Percentiles rank a stretch among this genome's conserved stretches.
phyloP scores from a whole-genome alignment of 2,888 invertebrate species.

The Watsonalla cultraria region DNA sequence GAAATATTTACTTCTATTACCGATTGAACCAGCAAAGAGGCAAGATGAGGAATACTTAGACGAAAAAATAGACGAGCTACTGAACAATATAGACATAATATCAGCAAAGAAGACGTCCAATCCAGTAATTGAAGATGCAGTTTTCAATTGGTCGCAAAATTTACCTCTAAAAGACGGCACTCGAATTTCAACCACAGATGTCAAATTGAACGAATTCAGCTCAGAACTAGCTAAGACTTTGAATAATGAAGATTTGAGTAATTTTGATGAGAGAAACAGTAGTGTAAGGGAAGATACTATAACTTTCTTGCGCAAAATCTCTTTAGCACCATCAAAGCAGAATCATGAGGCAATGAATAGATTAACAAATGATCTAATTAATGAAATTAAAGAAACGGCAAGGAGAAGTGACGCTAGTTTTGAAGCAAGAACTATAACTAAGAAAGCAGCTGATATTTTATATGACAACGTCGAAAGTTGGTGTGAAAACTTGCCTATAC shows the following conservation, averaged over 20 bases:
- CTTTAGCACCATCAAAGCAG: not conserved
- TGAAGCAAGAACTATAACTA: slow-evolving; percentile 9
- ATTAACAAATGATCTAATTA: not conserved
- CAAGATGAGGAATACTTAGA: slow-evolving; percentile 7
- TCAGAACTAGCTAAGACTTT: not conserved
- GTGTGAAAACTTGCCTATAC: slow-evolving; percentile 32
- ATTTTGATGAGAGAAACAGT: not conserved
- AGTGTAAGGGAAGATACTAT: not conserved
- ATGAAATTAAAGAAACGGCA: not conserved
- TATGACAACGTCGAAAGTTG: slow-evolving; percentile 30
- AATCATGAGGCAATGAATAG: not conserved
- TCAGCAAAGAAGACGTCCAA: not conserved
- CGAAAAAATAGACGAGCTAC: slow-evolving; percentile 12
- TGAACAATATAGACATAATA: slow-evolving; percentile 5
- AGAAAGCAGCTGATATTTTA: slow-evolving; percentile 25
- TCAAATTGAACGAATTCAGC: not conserved
- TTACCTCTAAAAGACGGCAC: not conserved
- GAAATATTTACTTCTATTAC: slow-evolving; percentile 10
- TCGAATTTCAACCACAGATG: not conserved
- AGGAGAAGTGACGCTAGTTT: not conserved
- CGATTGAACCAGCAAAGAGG: slow-evolving; percentile 13
- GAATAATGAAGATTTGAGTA: slow-evolving; percentile 4
- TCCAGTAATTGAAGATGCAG: not conserved
- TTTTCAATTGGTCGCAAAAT: slow-evolving; percentile 1
- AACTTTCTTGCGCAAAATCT: not conserved